phyloP scores from a whole-genome alignment of 1,140 invertebrate species.

The Euwallacea similis region DNA sequence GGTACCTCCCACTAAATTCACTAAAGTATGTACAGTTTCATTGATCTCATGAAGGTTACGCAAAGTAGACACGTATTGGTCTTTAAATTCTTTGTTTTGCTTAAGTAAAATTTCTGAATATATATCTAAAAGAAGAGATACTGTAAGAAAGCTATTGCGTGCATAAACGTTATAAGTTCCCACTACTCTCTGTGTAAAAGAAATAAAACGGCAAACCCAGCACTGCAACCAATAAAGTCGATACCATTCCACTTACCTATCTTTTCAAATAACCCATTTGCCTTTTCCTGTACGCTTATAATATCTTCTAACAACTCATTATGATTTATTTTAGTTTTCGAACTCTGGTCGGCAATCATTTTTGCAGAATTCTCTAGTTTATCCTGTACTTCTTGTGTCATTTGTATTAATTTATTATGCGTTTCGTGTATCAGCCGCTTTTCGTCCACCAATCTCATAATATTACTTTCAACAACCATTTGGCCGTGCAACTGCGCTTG shows the following conservation, averaged over 20 bases:
- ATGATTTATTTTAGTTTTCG: constrained; percentile 58
- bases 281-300: constrained; percentile 59
- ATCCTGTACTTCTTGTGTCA: constrained; percentile 61
- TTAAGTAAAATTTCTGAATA: constrained; percentile 58
- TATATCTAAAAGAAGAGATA: constrained; percentile 49
- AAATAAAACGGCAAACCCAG: too few relatives aligned
- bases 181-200: too few relatives aligned
- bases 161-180: too few relatives aligned
- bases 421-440: constrained; percentile 64
- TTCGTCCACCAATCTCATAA: constrained; percentile 61
- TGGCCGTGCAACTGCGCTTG: constrained; percentile 58
- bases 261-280: constrained; percentile 59
- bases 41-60: constrained; percentile 66
- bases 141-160: too few relatives aligned
- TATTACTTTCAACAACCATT: constrained; percentile 59
- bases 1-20: constrained; percentile 58
- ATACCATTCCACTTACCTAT: constrained; percentile 53
- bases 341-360: constrained; percentile 57
- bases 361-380: constrained; percentile 61
- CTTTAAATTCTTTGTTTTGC: constrained; percentile 60
- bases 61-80: constrained; percentile 61
- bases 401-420: constrained; percentile 59
- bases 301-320: constrained; percentile 62
- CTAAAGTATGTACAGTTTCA: constrained; percentile 59
- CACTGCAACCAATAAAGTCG: too few relatives aligned